Evolutionary conservation across 1,140 invertebrate genomes (phyloP).

Genomic region (Papilio polytes): DNA sequence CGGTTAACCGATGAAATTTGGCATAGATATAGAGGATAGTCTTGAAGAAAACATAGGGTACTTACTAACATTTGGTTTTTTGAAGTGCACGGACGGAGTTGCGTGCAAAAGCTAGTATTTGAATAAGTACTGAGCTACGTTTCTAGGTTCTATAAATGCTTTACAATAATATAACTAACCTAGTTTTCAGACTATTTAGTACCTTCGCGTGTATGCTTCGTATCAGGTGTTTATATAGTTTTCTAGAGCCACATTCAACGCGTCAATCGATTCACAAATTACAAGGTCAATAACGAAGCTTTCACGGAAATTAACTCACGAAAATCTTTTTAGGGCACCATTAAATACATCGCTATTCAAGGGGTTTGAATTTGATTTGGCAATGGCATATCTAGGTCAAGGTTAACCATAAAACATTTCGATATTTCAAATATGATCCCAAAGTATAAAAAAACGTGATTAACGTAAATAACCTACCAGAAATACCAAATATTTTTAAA

Average conservation of each 20-base stretch:
- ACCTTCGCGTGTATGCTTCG: background rate
- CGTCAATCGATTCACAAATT: conserved; percentile 23
- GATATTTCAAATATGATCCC: background rate
- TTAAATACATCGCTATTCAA: background rate
- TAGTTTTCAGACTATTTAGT: background rate
- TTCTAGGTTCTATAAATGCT: no score
- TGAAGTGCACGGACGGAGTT: no score
- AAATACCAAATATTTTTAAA: no score
- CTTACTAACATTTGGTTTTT: no score
- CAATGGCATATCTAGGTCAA: background rate
- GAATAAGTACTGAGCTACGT: no score
- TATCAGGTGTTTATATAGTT: conserved; percentile 20
- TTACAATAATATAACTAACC: no score
- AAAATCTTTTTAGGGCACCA: conserved; percentile 7
- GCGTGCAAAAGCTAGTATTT: no score
- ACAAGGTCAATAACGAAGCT: conserved; percentile 24
- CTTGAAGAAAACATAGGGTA: no score
- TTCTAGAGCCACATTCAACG: conserved; percentile 12
- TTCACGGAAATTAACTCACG: conserved; percentile 21
- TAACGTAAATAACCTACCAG: background rate
- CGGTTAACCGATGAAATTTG: no score
- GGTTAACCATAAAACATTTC: background rate
- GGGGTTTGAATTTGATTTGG: conserved; percentile 2
- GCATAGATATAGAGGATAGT: no score
- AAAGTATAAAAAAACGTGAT: background rate